A percentile compares a stretch with the other conserved stretches of the same genome.
Evolutionary conservation across 53 echinoderm and acorn worm genomes (phyloP).

Genomic region (Antedon mediterranea): DNA sequence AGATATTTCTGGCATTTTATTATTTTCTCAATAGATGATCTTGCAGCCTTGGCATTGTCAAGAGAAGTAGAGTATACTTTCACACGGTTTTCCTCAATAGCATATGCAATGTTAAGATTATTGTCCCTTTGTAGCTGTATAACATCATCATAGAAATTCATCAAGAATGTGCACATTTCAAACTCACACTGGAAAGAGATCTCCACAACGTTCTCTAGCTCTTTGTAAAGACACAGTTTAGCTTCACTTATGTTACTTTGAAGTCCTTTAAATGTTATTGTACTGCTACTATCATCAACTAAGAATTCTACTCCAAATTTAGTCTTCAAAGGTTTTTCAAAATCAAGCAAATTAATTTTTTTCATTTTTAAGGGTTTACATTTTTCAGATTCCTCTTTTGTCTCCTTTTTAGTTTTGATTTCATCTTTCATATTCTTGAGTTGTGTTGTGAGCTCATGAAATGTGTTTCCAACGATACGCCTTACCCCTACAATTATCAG

Average conservation of each 20-base stretch:
- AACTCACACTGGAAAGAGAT: not conserved
- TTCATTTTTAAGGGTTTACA: not conserved
- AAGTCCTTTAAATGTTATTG: not conserved
- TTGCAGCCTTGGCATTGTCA: not conserved
- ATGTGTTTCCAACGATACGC: not conserved
- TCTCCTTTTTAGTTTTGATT: not conserved
- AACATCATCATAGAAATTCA: not conserved
- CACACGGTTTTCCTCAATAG: not conserved
- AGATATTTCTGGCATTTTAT: not conserved
- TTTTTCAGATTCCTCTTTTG: not conserved
- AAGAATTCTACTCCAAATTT: not conserved
- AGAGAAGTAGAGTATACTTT: not conserved
- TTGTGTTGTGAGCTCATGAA: not conserved
- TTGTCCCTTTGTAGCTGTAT: not conserved
- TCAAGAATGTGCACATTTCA: not conserved
- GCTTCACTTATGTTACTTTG: not conserved
- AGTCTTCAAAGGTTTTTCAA: not conserved
- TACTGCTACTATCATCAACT: not conserved
- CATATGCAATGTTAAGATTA: not conserved
- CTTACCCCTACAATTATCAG: not conserved
- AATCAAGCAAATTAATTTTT: not conserved
- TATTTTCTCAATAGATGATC: not conserved
- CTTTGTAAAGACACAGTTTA: not conserved
- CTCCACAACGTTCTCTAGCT: not conserved
- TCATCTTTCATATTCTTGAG: not conserved